A percentile compares a stretch with the other conserved stretches of the same genome.
Evolutionary conservation across 2,797 vertebrate species (phyloP).

Genomic region (Syngnathus rostellatus): DNA sequence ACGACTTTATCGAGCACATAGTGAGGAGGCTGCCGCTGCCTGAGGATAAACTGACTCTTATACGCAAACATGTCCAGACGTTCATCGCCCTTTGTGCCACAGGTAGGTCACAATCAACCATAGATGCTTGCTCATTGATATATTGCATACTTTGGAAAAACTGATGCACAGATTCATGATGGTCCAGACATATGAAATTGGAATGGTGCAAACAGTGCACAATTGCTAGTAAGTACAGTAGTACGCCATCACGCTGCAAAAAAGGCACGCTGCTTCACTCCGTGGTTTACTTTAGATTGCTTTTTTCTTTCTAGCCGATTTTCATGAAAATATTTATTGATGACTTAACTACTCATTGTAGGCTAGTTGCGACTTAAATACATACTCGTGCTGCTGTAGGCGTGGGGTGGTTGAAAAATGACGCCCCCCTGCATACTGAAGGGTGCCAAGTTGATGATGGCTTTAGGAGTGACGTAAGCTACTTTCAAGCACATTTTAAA

Average conservation of each 20-base stretch:
- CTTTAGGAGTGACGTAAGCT: no score
- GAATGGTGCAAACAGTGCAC: no score
- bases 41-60: slow-evolving; percentile 82
- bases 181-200: no score
- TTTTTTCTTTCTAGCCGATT: neutral
- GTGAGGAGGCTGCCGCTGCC: slow-evolving; percentile 86
- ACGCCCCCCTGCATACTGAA: no score
- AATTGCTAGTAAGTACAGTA: no score
- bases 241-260: no score
- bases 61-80: slow-evolving; percentile 93
- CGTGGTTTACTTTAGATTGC: neutral
- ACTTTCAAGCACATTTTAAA: no score
- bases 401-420: no score
- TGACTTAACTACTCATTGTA: neutral
- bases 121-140: neutral
- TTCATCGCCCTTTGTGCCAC: slow-evolving; percentile 96
- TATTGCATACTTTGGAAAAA: neutral
- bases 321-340: no score
- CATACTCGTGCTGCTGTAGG: no score
- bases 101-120: slow-evolving; percentile 69
- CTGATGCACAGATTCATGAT: neutral
- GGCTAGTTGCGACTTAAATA: no score
- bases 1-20: slow-evolving; percentile 96
- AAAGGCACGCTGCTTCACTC: neutral
- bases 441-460: no score